phyloP scores from a whole-genome alignment of 2,888 invertebrate species.

The Calliopum simillimum region DNA sequence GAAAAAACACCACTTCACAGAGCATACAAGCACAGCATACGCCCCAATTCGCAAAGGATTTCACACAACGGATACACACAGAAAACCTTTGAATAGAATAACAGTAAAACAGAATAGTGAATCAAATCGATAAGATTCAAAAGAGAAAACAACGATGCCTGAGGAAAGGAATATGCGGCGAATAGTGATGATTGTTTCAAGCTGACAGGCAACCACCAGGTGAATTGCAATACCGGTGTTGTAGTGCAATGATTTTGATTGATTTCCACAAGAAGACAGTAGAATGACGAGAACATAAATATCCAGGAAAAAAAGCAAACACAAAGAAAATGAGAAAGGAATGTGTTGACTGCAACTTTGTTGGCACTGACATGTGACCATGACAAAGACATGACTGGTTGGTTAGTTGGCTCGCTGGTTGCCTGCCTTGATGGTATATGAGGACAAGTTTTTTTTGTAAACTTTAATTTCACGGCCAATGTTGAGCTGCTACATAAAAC shows the following conservation, averaged over 20 bases:
- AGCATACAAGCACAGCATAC: slow-evolving; percentile 28
- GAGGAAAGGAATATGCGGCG: neutral
- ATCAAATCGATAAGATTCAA: neutral
- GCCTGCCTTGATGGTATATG: too few relatives aligned
- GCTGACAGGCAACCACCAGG: neutral
- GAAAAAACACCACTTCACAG: slow-evolving; percentile 20
- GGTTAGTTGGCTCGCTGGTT: too few relatives aligned
- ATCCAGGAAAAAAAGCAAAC: too few relatives aligned
- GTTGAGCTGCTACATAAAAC: neutral
- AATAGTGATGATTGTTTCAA: neutral
- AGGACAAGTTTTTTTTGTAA: too few relatives aligned
- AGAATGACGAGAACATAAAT: neutral
- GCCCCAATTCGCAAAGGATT: slow-evolving; percentile 34
- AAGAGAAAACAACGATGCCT: slow-evolving; percentile 10
- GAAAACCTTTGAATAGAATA: slow-evolving; percentile 11
- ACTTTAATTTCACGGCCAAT: slow-evolving; percentile 9
- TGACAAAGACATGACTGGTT: too few relatives aligned
- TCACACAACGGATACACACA: slow-evolving; percentile 30
- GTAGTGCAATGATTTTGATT: slow-evolving; percentile 11
- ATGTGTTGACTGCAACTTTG: too few relatives aligned
- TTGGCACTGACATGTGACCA: too few relatives aligned
- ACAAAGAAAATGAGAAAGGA: too few relatives aligned
- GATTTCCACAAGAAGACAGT: slow-evolving; percentile 9
- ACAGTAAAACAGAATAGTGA: neutral
- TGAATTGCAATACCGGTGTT: neutral